Evolutionary conservation across 1,140 invertebrate species (phyloP).

Genomic region (Helicoverpa armigera): DNA sequence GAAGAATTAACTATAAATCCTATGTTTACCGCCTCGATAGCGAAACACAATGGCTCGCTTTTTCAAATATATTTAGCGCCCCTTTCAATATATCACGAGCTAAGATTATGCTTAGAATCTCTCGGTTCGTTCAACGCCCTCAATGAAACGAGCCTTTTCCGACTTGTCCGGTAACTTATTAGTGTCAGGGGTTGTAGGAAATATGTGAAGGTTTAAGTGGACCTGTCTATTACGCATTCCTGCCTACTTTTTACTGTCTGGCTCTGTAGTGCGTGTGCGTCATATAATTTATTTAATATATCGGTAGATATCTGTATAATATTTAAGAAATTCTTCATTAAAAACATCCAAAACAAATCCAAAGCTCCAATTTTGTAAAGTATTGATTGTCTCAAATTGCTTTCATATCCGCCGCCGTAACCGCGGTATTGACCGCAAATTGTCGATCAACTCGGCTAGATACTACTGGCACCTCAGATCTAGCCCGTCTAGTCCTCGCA

Average conservation of each 20-base stretch:
- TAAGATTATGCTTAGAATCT: constrained; percentile 26
- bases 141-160: constrained; percentile 18
- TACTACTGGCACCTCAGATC: constrained; percentile 25
- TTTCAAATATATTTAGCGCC: constrained; percentile 36
- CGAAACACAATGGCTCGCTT: constrained; percentile 31
- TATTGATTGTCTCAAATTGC: constrained; percentile 62
- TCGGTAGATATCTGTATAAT: too few species aligned
- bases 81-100: constrained; percentile 29
- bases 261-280: not conserved
- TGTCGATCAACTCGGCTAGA: constrained; percentile 43
- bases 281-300: too few species aligned
- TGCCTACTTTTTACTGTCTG: not conserved
- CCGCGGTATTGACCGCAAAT: constrained; percentile 60
- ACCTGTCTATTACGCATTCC: not conserved
- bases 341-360: constrained; percentile 2
- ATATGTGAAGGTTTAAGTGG: constrained; percentile 6
- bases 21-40: constrained; percentile 27
- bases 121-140: constrained; percentile 35
- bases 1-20: constrained; percentile 37
- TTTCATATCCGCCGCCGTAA: constrained; percentile 63
- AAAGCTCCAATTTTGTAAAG: constrained; percentile 29
- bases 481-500: constrained; percentile 10
- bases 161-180: constrained; percentile 30
- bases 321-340: not conserved
- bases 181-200: constrained; percentile 29